Conservation (phyloP, 2,888 invertebrate genomes). For the Drosophila buzzatii region DNA sequence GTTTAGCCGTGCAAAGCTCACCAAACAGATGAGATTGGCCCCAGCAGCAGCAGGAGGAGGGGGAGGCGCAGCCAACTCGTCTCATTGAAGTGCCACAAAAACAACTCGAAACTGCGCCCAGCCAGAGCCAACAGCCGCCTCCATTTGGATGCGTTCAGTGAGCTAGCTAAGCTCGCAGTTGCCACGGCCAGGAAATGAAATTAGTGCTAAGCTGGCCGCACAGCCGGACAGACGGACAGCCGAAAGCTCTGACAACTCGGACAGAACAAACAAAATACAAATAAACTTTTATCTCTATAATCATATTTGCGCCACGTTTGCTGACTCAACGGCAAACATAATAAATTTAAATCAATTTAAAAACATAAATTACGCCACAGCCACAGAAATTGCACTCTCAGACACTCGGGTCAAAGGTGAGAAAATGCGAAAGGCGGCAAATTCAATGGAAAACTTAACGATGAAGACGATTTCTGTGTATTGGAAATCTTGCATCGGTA, state of each 20-base stretch:
- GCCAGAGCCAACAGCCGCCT: neutral
- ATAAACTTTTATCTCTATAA: constrained; percentile 79
- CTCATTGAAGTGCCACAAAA: constrained; percentile 58
- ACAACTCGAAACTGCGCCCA: constrained; percentile 2
- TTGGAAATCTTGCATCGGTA: too few relatives aligned
- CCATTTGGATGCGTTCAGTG: constrained; percentile 3
- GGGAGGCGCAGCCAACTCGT: constrained; percentile 17
- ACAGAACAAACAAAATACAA: constrained; percentile 62
- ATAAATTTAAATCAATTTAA: constrained; percentile 78
- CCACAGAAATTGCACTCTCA: constrained; percentile 5
- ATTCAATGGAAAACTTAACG: too few relatives aligned
- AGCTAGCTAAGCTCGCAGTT: constrained; percentile 39
- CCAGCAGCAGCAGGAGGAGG: constrained; percentile 10
- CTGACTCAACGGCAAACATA: constrained; percentile 50
- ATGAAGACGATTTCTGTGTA: too few relatives aligned
- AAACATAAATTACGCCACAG: constrained; percentile 22
- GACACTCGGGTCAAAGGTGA: too few relatives aligned
- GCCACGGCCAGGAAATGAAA: constrained; percentile 63
- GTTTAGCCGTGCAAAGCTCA: constrained; percentile 1
- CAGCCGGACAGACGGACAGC: neutral
- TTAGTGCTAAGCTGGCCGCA: constrained; percentile 64
- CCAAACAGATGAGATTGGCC: constrained; percentile 39
- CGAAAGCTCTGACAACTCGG: constrained; percentile 22
- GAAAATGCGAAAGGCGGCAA: too few relatives aligned
- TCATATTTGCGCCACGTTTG: constrained; percentile 70